Evolutionary conservation across 2,888 invertebrate species (phyloP), one percentile per base, ranked within the genome.

Genomic region (Campopleginae sp.): DNA sequence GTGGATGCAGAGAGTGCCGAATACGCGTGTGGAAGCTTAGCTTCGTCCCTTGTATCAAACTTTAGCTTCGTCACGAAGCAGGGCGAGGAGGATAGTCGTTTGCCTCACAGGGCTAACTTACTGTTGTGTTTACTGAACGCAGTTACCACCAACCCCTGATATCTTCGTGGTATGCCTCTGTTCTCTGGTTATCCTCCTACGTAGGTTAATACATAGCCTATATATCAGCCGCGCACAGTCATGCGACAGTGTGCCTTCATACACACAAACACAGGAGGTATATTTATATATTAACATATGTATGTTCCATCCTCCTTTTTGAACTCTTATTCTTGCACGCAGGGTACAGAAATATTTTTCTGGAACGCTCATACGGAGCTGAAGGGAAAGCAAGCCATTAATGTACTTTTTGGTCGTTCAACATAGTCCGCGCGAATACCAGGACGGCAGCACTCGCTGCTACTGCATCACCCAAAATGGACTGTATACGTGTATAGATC

Each of bases 61-160:
- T 85, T 85, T 79, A 79, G 82, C 82, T 79, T 58, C 65, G 78
- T 75, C 77, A 82, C 65, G 79, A 51, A 54, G 23, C 51, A 54
- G 23, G 77, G 78, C n/a, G 75, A 66, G 82, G 70, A 86, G 86
- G 86, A 76, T 89, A 90, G 90, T 92, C 91, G 89, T 92, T 92
- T 91, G 91, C 89, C 90, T 79, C 89, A 85, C 78, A 66, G 89
- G 89, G 90, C 89, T 91, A 92, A 92, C 92, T 92, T 92, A 92
- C 90, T 88, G 92, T 89, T 91, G 92, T 92, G 92, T 92, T 93
- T 92, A 90, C 93, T 89, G 91, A 92, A 92, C 89, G 92, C 89
- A 90, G 92, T 92, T 92, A 91, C 91, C 88, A 79, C 75, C 86
- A 68, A 79, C 82, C 58, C 58, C 79, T 65, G 71, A 79, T 85